Conservation (phyloP, 2,888 invertebrate species). For the Pristionchus japonicus region DNA sequence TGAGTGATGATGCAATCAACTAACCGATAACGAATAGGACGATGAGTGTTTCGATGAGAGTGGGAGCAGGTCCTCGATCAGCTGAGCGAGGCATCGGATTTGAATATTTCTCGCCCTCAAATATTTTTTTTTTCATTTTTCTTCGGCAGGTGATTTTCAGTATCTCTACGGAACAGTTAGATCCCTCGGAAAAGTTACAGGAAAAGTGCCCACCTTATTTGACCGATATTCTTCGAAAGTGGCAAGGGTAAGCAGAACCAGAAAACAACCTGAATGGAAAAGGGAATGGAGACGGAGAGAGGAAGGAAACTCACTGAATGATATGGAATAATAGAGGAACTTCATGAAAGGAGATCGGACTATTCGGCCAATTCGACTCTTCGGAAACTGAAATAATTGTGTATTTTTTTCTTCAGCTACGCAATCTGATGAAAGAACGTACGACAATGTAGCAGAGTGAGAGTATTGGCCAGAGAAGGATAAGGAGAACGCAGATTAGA, state of each 20-base stretch:
- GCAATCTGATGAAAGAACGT: conserved; percentile 19
- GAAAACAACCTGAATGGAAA: conserved; percentile 76
- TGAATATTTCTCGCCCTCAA: not conserved
- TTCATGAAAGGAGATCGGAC: conserved; percentile 80
- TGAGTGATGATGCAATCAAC: conserved; percentile 49
- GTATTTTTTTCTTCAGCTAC: not conserved
- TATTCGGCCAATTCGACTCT: conserved; percentile 78
- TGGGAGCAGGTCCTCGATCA: conserved; percentile 77
- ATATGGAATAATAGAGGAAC: conserved; percentile 79
- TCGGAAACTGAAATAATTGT: conserved; percentile 75
- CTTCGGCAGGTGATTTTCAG: no score
- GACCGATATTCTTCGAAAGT: conserved; percentile 72
- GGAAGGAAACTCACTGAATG: conserved; percentile 75
- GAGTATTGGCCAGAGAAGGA: conserved; percentile 78
- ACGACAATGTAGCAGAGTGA: conserved; percentile 70
- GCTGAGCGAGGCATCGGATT: conserved; percentile 64
- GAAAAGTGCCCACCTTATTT: conserved; percentile 59
- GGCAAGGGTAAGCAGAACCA: conserved; percentile 78
- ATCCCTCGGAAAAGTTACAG: not conserved
- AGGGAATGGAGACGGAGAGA: not conserved
- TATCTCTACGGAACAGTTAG: no score
- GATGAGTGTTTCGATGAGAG: conserved; percentile 78
- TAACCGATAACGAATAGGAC: conserved; percentile 79
- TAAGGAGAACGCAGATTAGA: conserved; percentile 77
- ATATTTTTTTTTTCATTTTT: no score